Base-by-base conservation (phyloP, 2,797 vertebrate species). In the Ambastaia sidthimunki region DNA sequence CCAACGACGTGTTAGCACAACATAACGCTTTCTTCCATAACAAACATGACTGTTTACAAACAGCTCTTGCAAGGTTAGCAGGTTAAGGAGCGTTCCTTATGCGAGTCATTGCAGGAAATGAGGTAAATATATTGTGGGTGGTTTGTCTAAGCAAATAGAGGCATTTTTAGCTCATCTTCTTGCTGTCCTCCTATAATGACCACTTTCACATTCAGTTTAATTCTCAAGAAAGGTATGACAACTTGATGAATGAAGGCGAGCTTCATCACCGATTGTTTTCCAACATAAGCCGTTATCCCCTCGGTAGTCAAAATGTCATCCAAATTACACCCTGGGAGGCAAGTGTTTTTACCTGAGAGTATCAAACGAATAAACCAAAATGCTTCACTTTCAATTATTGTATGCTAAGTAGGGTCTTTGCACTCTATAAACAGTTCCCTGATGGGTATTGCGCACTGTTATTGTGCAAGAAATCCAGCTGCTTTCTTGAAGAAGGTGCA, bases 321-420 rank as follows among this genome's bases (percentile, higher is more conserved):
- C 63, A 55, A 79, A 74, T 74, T 3, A 73, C 41, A 34, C 63
- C 71, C 57, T 59, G 73, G 34, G 52, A 83, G 74, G 55, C n/a
- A 55, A 74, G 67, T 71, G 82, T 65, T 59, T 71, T 83, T 78
- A 74, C 55, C 80, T 59, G 16, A 69, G 71, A 78, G 18, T 63
- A 80, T 83, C 23, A 55, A 50, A 2, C 19, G 37, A 84, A 84
- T 84, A 68, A 81, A 65, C 52, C 60, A 4, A 41, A 63, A 76
- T 9, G 50, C 11, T 48, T 84, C n/a, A 76, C 19, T 67, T 67
- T 60, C 48, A n/a, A 80, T 78, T 80, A 72, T 66, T 37, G 18
- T 62, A 75, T 85, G 77, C 73, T 67, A 76, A 82, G 85, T 66
- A 28, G 54, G 71, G 34, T 52, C 41, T 73, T 76, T 80, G 15